Percentiles rank a stretch among this genome's conserved stretches.
Evolutionary conservation across 2,113 vertebrate species (phyloP).

Genomic region (Progne subis): DNA sequence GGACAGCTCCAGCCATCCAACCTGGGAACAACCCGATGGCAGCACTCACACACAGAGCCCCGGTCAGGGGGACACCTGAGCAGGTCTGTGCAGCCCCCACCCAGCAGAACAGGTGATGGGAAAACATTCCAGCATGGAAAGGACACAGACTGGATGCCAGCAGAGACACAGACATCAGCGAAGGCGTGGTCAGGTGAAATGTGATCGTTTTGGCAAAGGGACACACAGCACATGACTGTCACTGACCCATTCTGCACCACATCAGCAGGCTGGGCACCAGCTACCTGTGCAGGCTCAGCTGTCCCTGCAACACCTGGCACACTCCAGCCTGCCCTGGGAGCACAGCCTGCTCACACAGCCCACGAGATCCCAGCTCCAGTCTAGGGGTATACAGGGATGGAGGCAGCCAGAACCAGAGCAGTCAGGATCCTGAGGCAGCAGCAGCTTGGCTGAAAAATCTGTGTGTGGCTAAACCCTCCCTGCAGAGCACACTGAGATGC

Average conservation of each 20-base stretch:
- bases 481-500: not conserved
- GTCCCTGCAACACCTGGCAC: not conserved
- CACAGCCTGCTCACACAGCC: not conserved
- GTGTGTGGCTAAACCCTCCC: not conserved
- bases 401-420: not conserved
- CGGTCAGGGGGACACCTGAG: not conserved
- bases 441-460: not conserved
- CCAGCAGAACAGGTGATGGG: not conserved
- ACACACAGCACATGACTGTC: not conserved
- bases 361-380: accelerated
- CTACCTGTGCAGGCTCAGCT: not conserved
- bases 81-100: not conserved
- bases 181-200: not conserved
- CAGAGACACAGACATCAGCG: not conserved
- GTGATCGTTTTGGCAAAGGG: not conserved
- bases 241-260: accelerated
- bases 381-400: accelerated
- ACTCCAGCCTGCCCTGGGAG: not conserved
- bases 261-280: not conserved
- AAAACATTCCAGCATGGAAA: not conserved
- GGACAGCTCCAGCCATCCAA: not conserved
- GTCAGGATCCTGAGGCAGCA: not conserved
- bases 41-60: not conserved
- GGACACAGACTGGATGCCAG: not conserved
- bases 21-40: no score